Percentiles rank a stretch among this genome's conserved stretches.
These are phyloP conservation scores for Leucania comma DNA, from an alignment of 2,888 invertebrate genomes.

Conservation along the genomic window DNA sequence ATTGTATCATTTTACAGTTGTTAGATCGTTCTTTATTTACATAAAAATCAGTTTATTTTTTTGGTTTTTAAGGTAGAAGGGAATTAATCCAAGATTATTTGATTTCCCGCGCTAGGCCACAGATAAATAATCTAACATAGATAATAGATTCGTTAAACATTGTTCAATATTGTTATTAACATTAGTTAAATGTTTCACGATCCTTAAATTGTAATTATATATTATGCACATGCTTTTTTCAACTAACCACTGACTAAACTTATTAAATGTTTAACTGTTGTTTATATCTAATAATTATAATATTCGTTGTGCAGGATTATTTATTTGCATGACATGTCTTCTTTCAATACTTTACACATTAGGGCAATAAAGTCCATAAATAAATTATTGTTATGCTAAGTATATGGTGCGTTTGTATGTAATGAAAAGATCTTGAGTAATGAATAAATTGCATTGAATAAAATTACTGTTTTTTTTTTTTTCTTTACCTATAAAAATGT, in stretches of 20 bases:
- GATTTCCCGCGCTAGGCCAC: conserved; percentile 47
- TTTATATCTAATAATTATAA: conserved; percentile 43
- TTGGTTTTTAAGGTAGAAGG: conserved; percentile 14
- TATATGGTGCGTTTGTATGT: conserved; percentile 90
- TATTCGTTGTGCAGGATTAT: conserved; percentile 57
- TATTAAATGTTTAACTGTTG: conserved; percentile 50
- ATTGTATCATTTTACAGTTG: conserved; percentile 12
- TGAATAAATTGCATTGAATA: conserved; percentile 87
- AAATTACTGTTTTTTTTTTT: conserved; percentile 50
- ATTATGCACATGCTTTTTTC: conserved; percentile 64
- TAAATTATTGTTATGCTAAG: conserved; percentile 86
- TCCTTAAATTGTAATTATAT: conserved; percentile 53
- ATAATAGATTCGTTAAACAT: conserved; percentile 49
- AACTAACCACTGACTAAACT: conserved; percentile 48
- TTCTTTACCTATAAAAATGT: neutral
- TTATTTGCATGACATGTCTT: conserved; percentile 64
- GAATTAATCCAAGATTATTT: conserved; percentile 14
- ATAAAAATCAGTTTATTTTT: neutral
- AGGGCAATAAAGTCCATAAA: conserved; percentile 70
- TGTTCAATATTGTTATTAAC: conserved; percentile 55
- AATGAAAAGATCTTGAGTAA: conserved; percentile 85
- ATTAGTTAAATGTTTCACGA: conserved; percentile 53
- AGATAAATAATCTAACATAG: conserved; percentile 40
- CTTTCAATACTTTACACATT: conserved; percentile 67
- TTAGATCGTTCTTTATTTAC: conserved; percentile 28